phyloP scores from a whole-genome alignment of 2,113 vertebrate species.

The Lepidothrix coronata region DNA sequence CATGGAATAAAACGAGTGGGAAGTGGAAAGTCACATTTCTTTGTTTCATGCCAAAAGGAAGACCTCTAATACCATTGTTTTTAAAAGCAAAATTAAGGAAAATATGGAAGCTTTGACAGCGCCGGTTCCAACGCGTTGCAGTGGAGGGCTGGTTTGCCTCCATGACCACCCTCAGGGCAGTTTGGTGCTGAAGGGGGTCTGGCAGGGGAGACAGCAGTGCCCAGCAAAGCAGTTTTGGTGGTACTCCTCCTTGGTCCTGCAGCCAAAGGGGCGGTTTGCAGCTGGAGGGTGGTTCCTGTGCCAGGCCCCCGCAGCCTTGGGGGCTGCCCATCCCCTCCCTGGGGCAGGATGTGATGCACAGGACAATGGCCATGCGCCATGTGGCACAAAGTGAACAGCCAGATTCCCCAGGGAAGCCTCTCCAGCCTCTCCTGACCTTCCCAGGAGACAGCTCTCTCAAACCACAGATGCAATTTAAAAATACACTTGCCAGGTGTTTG shows the following conservation, averaged over 20 bases:
- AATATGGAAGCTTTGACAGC: background rate
- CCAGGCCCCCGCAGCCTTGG: accelerated
- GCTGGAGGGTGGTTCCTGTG: background rate
- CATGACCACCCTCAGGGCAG: accelerated
- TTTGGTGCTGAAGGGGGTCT: background rate
- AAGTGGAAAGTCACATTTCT: background rate
- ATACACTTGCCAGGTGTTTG: constrained; percentile 24
- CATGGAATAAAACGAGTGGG: background rate
- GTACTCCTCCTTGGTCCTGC: background rate
- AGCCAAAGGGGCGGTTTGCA: background rate
- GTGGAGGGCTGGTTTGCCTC: background rate
- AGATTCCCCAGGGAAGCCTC: constrained; percentile 37
- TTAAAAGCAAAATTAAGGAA: background rate
- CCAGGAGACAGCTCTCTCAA: constrained; percentile 54
- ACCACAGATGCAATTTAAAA: constrained; percentile 36
- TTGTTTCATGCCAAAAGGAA: background rate
- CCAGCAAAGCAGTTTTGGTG: background rate
- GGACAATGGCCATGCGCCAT: background rate
- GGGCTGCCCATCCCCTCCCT: background rate
- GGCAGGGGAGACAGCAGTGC: background rate
- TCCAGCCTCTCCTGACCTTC: constrained; percentile 20
- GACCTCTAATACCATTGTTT: background rate
- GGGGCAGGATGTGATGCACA: background rate
- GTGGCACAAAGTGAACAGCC: constrained; percentile 62
- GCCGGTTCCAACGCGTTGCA: accelerated